Conservation (phyloP, 2,113 vertebrate genomes). For the Gobius niger region DNA sequence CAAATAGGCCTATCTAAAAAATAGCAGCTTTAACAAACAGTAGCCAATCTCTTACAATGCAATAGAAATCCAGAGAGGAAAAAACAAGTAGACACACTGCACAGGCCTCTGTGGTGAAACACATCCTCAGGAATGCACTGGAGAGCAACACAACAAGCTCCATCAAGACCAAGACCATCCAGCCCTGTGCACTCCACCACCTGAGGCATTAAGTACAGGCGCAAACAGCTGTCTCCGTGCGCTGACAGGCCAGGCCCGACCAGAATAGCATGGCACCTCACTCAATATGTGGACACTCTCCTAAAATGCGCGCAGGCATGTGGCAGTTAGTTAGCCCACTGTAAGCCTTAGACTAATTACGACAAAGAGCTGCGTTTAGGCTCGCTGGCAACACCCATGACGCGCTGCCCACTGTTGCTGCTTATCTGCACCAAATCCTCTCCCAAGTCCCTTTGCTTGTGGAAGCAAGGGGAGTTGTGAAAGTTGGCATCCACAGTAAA, state of each 20-base stretch:
- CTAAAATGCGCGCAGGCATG: neutral
- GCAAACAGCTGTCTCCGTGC: conserved; percentile 20
- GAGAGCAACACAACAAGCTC: conserved; percentile 30
- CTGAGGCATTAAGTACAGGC: conserved; percentile 6
- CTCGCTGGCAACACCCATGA: conserved; percentile 2
- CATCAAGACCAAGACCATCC: conserved; percentile 12
- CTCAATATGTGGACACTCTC: conserved; percentile 1
- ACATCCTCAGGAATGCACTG: conserved; percentile 41
- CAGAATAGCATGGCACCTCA: conserved; percentile 20
- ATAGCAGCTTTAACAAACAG: too few species aligned
- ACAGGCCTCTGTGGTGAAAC: conserved; percentile 18
- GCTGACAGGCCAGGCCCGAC: conserved; percentile 27
- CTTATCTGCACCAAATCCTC: neutral
- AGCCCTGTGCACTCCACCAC: neutral
- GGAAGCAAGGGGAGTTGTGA: neutral
- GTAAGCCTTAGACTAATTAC: neutral
- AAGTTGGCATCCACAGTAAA: conserved; percentile 11
- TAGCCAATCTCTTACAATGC: neutral
- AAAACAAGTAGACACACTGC: conserved; percentile 6
- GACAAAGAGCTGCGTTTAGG: neutral
- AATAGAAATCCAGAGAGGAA: neutral
- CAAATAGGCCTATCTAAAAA: neutral
- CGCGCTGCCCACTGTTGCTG: conserved; percentile 5
- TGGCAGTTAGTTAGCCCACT: neutral
- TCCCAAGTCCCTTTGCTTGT: neutral